Base-by-base conservation (phyloP, 1,140 invertebrate species). In the Prorops nasuta region DNA sequence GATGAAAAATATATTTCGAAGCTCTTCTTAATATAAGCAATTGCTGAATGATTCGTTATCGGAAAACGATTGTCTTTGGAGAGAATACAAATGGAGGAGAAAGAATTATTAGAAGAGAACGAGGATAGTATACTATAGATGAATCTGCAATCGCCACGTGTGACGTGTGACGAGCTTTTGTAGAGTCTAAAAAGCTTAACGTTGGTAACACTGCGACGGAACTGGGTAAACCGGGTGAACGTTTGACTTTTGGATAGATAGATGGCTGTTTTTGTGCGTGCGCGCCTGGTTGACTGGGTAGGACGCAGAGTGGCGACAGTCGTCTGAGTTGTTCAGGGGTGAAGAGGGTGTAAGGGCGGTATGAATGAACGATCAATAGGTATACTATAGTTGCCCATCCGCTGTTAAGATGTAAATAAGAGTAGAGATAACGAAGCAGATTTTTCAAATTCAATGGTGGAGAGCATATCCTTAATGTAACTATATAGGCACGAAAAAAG, bases 341-440 rank as follows among this genome's bases (percentile, higher is more conserved):
- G 42, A 37, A 47, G 35, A 44, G 35, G 41, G 36, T 53, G 58
- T 58, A 64, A 69, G 62, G 63, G 63, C 58, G 57, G 61, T 56
- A 72, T 72, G 71, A 74, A 72, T 71, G 69, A 71, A 73, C 68
- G 71, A 73, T 73, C 71, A 60, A 73, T 73, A 73, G 68, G 64
- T 64, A 72, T 73, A n/a, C n/a, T n/a, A 73, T 73, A 73, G 60
- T 56, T 58, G 51, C 49, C 51, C 10, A 28, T 28, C 24, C 24
- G 10, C 4, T 10, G 24, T 28, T 10, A 28, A 10, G 24, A n/a
- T n/a, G n/a, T n/a, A n/a, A n/a, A n/a, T n/a, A n/a, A n/a, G n/a
- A n/a, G n/a, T n/a, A n/a, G n/a, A n/a, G n/a, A n/a, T n/a, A n/a
- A n/a, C n/a, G n/a, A n/a, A n/a, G n/a, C n/a, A n/a, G n/a, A n/a